Evolutionary conservation across 2,888 invertebrate species (phyloP), one percentile per base, ranked within the genome.

Genomic region (Dynastes tityus): DNA sequence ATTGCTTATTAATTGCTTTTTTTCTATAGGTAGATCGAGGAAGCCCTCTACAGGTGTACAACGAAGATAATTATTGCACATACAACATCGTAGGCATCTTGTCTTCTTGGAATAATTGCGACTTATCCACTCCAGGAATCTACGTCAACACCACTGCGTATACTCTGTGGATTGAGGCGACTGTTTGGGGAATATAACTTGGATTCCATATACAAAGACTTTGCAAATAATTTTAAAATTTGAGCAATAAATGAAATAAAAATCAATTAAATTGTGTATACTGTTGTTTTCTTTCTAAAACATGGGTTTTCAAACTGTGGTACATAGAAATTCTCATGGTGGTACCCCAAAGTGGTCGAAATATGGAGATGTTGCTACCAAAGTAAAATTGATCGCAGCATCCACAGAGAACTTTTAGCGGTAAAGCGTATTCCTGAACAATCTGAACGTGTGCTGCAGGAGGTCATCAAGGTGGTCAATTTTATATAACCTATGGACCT

Each of bases 11-110:
- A 64, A 1, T 45, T 11, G 11, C 32, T 2, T 37, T 45, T 2
- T 45, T 45, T 22, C 78, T 80, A 49, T 77, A 80, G 90, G 93
- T 93, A 8, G 93, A 94, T 87, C 93, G 92, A 8, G 94, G 94
- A n/a, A 93, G 93, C 1, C 93, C 93, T 0, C 85, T 94, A 29
- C 88, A 89, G 67, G 84, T 90, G 0, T 85, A 85, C 68, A 88
- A 87, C 83, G 8, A 63, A 1, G 75, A 82, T 8, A 75, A 85
- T 4, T 80, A 84, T 3, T 92, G 91, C 80, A 76, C 64, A 0
- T 86, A 91, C 83, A 89, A 89, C 81, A 88, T 88, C 61, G 49
- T 80, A 9, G 87, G 87, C 1, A 80, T 92, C 0, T 90, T 91
- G 6, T 91, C 90, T 2, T 86, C 90, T 80, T 89, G 91, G 51